These are phyloP conservation scores for Ashinkailepas kermadecensis DNA, from an alignment of 2,888 invertebrate genomes.

Conservation along the genomic window DNA sequence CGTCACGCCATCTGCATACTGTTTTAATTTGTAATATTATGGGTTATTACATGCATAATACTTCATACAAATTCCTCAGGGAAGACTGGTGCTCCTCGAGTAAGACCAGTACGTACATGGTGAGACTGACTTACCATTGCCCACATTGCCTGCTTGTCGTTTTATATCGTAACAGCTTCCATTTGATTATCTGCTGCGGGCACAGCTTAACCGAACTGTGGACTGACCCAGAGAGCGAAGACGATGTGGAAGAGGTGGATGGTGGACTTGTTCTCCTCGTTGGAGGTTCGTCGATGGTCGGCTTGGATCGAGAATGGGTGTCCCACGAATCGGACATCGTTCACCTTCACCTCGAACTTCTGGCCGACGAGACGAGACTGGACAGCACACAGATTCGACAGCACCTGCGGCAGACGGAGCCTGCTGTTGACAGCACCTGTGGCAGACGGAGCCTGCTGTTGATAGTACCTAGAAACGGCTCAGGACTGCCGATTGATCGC, in stretches of 20 bases:
- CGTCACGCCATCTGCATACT: too few species aligned
- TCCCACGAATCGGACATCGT: constrained; percentile 91
- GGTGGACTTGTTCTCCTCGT: constrained; percentile 37
- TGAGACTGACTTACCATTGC: too few species aligned
- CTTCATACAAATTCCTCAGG: too few species aligned
- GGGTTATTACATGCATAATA: too few species aligned
- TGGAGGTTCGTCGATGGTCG: constrained; percentile 28
- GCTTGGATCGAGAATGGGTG: constrained; percentile 68
- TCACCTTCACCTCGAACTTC: constrained; percentile 90
- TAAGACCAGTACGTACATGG: too few species aligned
- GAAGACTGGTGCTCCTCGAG: too few species aligned
- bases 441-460: constrained; percentile 45
- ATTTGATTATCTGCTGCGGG: too few species aligned
- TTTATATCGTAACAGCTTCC: too few species aligned
- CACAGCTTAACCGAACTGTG: neutral
- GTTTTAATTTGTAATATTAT: too few species aligned
- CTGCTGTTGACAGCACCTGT: constrained; percentile 64
- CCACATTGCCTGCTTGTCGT: too few species aligned
- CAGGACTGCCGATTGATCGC: too few species aligned
- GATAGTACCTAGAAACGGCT: constrained; percentile 79
- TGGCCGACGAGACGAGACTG: constrained; percentile 80
- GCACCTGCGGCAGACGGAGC: constrained; percentile 54
- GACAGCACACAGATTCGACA: constrained; percentile 82
- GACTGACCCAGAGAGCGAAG: constrained; percentile 44
- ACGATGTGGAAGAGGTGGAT: constrained; percentile 72